A percentile compares a stretch with the other conserved stretches of the same genome.
Conservation (phyloP, 35 echinoderm and acorn worm genomes). For the Acanthaster planci region DNA sequence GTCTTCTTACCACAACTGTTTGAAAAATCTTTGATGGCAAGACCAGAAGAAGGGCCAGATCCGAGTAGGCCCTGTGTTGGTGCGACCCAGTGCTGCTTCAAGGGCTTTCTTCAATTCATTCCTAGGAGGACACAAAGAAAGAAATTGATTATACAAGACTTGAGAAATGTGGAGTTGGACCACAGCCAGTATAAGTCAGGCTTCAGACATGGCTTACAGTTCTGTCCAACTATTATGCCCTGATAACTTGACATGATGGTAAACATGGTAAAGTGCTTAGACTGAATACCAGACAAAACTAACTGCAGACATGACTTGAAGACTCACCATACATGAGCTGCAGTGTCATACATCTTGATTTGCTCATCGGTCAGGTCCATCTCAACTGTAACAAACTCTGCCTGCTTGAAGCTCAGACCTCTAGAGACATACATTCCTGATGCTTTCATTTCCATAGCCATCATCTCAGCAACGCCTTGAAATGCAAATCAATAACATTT, state of each 20-base stretch:
- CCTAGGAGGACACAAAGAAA: conserved; percentile 35
- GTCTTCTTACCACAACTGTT: conserved; percentile 74
- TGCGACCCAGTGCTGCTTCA: conserved; percentile 62
- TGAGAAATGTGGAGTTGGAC: too few relatives aligned
- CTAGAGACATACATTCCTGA: conserved; percentile 88
- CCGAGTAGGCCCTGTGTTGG: conserved; percentile 68
- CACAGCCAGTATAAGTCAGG: too few relatives aligned
- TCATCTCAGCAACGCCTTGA: conserved; percentile 87
- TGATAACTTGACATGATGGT: too few relatives aligned
- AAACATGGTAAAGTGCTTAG: too few relatives aligned
- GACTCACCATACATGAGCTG: conserved; percentile 88
- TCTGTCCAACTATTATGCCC: too few relatives aligned
- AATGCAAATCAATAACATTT: background rate
- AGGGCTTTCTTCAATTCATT: conserved; percentile 75
- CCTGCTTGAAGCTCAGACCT: conserved; percentile 78
- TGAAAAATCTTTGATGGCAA: conserved; percentile 89
- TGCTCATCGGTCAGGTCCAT: conserved; percentile 65
- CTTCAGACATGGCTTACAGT: too few relatives aligned
- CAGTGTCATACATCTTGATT: conserved; percentile 81
- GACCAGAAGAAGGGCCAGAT: conserved; percentile 87
- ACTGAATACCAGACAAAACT: too few relatives aligned
- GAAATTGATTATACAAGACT: too few relatives aligned
- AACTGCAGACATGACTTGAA: background rate
- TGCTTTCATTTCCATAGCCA: conserved; percentile 97
- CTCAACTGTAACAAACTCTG: conserved; percentile 80